A percentile compares a stretch with the other conserved stretches of the same genome.
These are phyloP conservation scores for Thumatha senex DNA, from an alignment of 2,888 invertebrate genomes.

Conservation along the genomic window DNA sequence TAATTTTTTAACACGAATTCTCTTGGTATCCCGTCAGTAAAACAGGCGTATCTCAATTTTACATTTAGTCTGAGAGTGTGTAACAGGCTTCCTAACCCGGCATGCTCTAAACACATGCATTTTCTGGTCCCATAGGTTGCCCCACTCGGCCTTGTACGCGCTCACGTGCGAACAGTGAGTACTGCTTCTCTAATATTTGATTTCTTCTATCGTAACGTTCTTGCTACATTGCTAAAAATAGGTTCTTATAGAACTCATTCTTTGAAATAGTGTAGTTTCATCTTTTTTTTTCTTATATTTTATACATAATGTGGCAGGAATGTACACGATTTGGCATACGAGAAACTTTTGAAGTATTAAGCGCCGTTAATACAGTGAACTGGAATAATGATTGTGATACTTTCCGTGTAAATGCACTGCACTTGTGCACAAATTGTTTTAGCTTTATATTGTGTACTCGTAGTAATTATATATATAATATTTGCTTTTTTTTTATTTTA, in stretches of 20 bases:
- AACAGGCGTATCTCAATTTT: conserved; percentile 1
- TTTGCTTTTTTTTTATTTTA: conserved; percentile 12
- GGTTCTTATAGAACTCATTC: no score
- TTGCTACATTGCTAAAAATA: conserved; percentile 27
- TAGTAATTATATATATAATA: conserved; percentile 16
- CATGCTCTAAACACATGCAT: conserved; percentile 80
- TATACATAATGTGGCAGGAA: conserved; percentile 27
- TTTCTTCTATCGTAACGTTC: conserved; percentile 42
- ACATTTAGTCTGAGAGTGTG: conserved; percentile 41
- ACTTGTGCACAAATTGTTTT: conserved; percentile 34
- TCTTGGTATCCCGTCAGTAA: background rate
- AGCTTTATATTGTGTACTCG: conserved; percentile 20
- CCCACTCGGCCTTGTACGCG: conserved; percentile 85
- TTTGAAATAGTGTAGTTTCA: no score
- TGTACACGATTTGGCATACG: conserved; percentile 25
- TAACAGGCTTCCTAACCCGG: conserved; percentile 76
- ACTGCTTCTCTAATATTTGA: conserved; percentile 63
- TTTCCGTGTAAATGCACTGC: conserved; percentile 38
- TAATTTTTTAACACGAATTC: no score
- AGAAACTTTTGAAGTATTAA: conserved; percentile 29
- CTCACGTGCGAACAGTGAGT: conserved; percentile 87
- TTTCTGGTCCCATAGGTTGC: conserved; percentile 83
- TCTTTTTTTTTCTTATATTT: no score
- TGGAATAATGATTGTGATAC: conserved; percentile 10
- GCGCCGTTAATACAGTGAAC: conserved; percentile 9